A percentile compares a stretch with the other conserved stretches of the same genome.
These are phyloP conservation scores for Elmis aenea DNA, from an alignment of 2,888 invertebrate genomes.

Conservation along the genomic window DNA sequence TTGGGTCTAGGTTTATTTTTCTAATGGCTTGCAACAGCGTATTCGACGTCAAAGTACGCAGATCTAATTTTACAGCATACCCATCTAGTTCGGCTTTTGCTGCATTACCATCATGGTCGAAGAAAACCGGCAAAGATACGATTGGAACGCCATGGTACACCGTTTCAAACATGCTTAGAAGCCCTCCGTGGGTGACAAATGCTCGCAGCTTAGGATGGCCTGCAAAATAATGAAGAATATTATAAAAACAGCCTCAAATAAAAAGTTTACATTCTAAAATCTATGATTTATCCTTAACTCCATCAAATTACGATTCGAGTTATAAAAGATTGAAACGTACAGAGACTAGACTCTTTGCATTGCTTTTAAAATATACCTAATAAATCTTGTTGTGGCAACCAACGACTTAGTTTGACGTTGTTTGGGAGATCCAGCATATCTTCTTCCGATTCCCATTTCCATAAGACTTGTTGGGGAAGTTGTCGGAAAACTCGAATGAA, in stretches of 20 bases:
- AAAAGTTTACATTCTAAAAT: no score
- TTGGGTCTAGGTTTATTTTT: conserved; percentile 66
- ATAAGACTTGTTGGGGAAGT: conserved; percentile 73
- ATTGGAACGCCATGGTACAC: conserved; percentile 80
- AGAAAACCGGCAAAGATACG: conserved; percentile 76
- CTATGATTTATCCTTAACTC: no score
- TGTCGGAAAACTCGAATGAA: conserved; percentile 69
- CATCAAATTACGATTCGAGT: no score
- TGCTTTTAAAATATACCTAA: conserved; percentile 39
- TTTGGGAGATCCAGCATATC: conserved; percentile 67
- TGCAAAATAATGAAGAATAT: no score
- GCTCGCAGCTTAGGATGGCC: conserved; percentile 74
- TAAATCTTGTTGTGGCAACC: conserved; percentile 60
- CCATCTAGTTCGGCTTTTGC: conserved; percentile 76
- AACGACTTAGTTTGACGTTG: conserved; percentile 69
- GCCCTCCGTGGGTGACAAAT: conserved; percentile 77
- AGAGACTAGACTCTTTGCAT: no score
- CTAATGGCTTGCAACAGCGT: conserved; percentile 63
- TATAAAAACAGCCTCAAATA: background rate
- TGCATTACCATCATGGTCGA: conserved; percentile 80
- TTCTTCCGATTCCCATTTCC: conserved; percentile 74
- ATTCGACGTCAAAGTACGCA: conserved; percentile 64
- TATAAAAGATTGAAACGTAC: no score
- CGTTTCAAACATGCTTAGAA: conserved; percentile 77
- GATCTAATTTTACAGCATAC: conserved; percentile 69